Base-by-base conservation (phyloP, 2,113 vertebrate genomes). In the Nyctibius bracteatus region DNA sequence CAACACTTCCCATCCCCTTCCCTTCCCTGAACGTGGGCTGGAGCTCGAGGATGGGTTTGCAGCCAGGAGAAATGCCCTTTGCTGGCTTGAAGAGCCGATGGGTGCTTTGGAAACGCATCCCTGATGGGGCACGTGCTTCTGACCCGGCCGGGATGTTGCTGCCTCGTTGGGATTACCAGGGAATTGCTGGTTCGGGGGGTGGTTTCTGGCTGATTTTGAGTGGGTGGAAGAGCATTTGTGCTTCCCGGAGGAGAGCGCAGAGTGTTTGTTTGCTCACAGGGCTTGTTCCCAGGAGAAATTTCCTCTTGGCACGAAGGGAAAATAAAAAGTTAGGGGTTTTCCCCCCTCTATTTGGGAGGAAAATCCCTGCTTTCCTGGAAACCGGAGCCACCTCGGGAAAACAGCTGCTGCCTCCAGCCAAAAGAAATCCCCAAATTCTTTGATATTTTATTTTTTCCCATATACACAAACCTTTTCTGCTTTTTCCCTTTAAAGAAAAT, bases 351-450 rank as follows among this genome's bases (percentile, higher is more conserved):
- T 27, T 77, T 72, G 15, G 21, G 27, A 94, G 81, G 66, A 92
- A 96, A 78, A 80, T 14, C 16, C 39, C 75, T 12, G 43, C 18
- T 82, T 96, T 88, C 77, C 93, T 88, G 96, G 82, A 93, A 96
- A 85, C 3, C 1, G 5, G 78, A 33, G 27, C 44, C 35, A 15
- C 72, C 8, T 49, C 9, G 35, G 87, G 44, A 63, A 83, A 72
- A 51, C 19, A 78, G n/a, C 54, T 37, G 33, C 33, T 89, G 77
- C 31, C 46, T 62, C 23, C 81, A 74, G 68, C 49, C 54, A 14
- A 41, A 49, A 74, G 90, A 80, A 96, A 90, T 78, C 85, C 93
- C 81, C 51, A 7, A 8, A 88, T 92, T 39, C 49, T 52, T 91
- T 57, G 2, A 16, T 14, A 43, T n/a, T 27, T 65, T 55, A n/a